Evolutionary conservation across 2,113 vertebrate species (phyloP).

Genomic region (Puntigrus tetrazona): DNA sequence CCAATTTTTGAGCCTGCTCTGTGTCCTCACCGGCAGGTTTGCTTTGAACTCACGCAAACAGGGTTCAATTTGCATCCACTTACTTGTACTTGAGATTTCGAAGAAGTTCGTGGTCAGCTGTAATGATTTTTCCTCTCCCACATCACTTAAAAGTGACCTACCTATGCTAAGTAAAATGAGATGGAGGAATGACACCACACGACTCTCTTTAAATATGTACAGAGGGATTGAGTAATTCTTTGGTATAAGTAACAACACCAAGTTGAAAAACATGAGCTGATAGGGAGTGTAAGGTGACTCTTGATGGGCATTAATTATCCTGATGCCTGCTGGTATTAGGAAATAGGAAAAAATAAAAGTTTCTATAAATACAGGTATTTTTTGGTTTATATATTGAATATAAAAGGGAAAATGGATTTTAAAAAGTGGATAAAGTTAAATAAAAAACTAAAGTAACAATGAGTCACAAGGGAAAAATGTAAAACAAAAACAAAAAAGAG

Average conservation of each 20-base stretch:
- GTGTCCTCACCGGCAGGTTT: not conserved
- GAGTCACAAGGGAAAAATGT: not conserved
- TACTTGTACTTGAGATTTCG: slow-evolving; percentile 37
- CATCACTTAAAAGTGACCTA: slow-evolving; percentile 35
- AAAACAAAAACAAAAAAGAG: not conserved
- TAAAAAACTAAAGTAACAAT: not conserved
- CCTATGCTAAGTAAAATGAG: slow-evolving; percentile 38
- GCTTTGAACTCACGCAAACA: not conserved
- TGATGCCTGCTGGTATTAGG: not conserved
- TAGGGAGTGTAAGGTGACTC: slow-evolving; percentile 37
- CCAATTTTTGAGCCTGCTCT: not conserved
- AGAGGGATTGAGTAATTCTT: slow-evolving; percentile 50
- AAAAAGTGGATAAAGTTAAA: not conserved
- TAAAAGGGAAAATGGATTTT: not conserved
- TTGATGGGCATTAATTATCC: slow-evolving; percentile 42
- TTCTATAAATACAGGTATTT: not conserved
- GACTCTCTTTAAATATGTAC: slow-evolving; percentile 61
- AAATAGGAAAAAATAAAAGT: not conserved
- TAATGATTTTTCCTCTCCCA: slow-evolving; percentile 23
- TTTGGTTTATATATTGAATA: not conserved
- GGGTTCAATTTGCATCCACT: not conserved
- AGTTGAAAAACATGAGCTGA: slow-evolving; percentile 34
- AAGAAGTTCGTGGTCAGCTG: slow-evolving; percentile 27
- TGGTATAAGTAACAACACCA: slow-evolving; percentile 45
- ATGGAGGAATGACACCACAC: slow-evolving; percentile 42